Conservation (phyloP, 2,888 invertebrate species). For the Dolomedes plantarius region DNA sequence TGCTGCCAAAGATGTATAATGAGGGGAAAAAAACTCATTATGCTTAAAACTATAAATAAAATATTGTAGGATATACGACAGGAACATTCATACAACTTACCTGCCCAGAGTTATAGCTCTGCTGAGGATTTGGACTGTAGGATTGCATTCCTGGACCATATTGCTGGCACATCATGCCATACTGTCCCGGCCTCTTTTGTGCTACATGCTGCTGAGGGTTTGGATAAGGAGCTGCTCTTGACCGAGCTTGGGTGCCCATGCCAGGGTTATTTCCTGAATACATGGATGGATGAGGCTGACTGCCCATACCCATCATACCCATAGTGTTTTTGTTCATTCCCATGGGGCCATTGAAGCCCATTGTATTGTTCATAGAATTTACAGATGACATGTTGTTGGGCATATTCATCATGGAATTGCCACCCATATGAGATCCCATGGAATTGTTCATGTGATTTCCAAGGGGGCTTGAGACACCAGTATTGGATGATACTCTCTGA, state of each 20-base stretch:
- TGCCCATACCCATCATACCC: conserved; percentile 69
- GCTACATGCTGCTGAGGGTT: conserved; percentile 79
- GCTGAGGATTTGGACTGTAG: conserved; percentile 61
- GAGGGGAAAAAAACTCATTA: too few species aligned
- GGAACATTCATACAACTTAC: too few species aligned
- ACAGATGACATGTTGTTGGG: conserved; percentile 72
- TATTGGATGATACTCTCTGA: conserved; percentile 78
- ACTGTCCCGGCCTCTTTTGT: conserved; percentile 75
- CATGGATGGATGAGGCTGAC: conserved; percentile 58
- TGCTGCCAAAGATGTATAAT: too few species aligned
- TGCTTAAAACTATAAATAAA: too few species aligned
- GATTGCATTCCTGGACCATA: conserved; percentile 73
- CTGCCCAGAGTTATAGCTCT: conserved; percentile 61
- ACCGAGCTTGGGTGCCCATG: conserved; percentile 59
- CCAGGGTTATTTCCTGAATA: conserved; percentile 62
- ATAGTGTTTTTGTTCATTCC: conserved; percentile 71
- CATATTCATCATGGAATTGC: conserved; percentile 69
- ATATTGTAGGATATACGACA: too few species aligned
- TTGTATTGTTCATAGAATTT: conserved; percentile 72
- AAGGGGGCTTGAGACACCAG: conserved; percentile 61
- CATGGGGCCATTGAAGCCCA: conserved; percentile 73
- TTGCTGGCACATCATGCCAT: conserved; percentile 73
- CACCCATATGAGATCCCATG: conserved; percentile 71
- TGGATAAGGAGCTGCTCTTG: conserved; percentile 73
- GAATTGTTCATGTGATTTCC: conserved; percentile 68